phyloP scores from a whole-genome alignment of 2,113 vertebrate genomes.

The Tachycineta bicolor region DNA sequence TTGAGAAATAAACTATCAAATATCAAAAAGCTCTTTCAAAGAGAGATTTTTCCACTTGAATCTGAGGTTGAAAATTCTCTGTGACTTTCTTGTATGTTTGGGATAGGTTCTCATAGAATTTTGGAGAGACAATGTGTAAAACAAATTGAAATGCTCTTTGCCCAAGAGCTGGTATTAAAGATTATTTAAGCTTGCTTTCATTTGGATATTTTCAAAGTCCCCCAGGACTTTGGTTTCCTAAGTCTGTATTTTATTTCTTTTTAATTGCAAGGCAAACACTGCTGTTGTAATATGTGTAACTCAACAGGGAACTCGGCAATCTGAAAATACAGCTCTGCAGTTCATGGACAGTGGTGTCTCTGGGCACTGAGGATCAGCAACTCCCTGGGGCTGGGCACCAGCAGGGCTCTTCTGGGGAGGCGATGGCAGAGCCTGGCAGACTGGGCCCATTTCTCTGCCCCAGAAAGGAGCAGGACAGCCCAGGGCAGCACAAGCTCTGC shows the following conservation, averaged over 20 bases:
- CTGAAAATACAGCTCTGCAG: background rate
- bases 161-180: background rate
- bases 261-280: background rate
- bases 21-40: background rate
- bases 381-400: accelerated
- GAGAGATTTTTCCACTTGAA: background rate
- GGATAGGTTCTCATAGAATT: background rate
- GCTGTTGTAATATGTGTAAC: background rate
- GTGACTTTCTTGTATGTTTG: background rate
- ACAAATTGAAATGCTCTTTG: background rate
- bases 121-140: background rate
- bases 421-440: background rate
- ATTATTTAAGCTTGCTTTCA: background rate
- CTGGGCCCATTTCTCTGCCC: too few relatives aligned
- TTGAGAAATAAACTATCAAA: background rate
- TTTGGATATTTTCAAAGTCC: background rate
- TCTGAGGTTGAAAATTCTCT: background rate
- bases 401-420: accelerated
- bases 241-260: background rate
- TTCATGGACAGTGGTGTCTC: background rate
- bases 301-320: background rate
- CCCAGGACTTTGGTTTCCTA: background rate
- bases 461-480: background rate
- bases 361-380: accelerated
- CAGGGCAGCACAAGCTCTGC: background rate